Evolutionary conservation across 2,797 vertebrate species (phyloP), one percentile per base, ranked within the genome.

Genomic region (Discoglossus pictus): DNA sequence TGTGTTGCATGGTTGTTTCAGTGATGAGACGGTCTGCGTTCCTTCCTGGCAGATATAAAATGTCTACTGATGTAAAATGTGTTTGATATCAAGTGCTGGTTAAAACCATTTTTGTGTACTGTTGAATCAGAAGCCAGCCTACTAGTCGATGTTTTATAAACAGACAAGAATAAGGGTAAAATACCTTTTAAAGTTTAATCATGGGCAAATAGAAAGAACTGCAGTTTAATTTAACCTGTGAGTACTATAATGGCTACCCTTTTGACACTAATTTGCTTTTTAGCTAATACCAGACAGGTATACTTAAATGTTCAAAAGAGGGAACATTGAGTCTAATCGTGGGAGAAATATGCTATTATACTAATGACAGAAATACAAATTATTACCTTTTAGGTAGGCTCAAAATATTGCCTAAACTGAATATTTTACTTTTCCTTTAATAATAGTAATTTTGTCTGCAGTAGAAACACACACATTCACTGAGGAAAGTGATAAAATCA

Each of bases 241-340:
- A 31, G 78, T 76, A 78, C 34, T 53, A 64, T 75, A 76, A 78
- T 74, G 67, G 69, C 56, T 74, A 74, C 68, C 63, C 53, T 67
- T 80, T 65, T 80, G 74, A 74, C 71, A 69, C 13, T 80, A 81
- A 84, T 80, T 76, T 67, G 61, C 38, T 65, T 82, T 74, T 80
- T 68, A 70, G 76, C 40, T 68, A 31, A 55, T 65, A 62, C 65
- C 36, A 17, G 23, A 76, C 76, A 79, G 66, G 56, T 74, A 74
- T 74, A 61, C 74, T 55, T 46, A 72, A 74, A 34, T 23, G 46
- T 68, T 65, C 66, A 70, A 61, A 79, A 78, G 64, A 73, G 75
- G 3, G 13, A 74, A 82, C 73, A 46, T 63, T 73, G 70, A 78
- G 81, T 61, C 48, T 65, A 58, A 72, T 74, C 74, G 67, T 42